A percentile compares a stretch with the other conserved stretches of the same genome.
phyloP scores from a whole-genome alignment of 2,888 invertebrate genomes.

The Liodrosophila aerea region DNA sequence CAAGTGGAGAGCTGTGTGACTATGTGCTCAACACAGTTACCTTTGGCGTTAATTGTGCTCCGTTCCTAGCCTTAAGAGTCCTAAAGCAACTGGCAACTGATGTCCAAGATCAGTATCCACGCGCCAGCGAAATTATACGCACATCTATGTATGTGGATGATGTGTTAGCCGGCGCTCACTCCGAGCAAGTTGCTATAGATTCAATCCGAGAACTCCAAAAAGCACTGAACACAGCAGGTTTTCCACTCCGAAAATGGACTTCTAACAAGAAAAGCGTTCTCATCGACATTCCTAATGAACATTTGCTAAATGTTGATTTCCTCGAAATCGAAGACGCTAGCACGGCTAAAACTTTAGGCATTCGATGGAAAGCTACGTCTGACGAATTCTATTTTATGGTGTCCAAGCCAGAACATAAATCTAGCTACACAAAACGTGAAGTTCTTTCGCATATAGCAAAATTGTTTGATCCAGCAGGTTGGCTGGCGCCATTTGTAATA shows the following conservation, averaged over 20 bases:
- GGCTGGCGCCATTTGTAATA: neutral
- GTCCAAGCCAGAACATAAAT: too few relatives aligned
- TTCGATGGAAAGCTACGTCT: neutral
- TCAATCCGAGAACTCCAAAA: neutral
- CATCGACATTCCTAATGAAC: neutral
- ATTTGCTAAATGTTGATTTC: neutral
- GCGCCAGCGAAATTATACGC: neutral
- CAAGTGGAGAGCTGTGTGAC: neutral
- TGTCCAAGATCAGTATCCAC: neutral
- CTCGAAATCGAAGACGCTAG: slow-evolving; percentile 2
- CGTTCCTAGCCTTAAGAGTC: neutral
- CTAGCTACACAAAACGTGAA: neutral
- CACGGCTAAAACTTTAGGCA: neutral
- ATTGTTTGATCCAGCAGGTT: neutral
- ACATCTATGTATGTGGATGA: slow-evolving; percentile 2
- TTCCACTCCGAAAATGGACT: neutral
- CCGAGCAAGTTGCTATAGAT: neutral
- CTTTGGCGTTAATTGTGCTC: slow-evolving; percentile 3
- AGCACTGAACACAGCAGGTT: neutral
- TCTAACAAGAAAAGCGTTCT: neutral
- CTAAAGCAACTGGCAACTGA: neutral
- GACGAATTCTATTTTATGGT: neutral
- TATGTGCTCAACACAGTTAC: slow-evolving; percentile 1
- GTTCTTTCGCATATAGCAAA: neutral
- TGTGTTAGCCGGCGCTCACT: neutral